phyloP scores from a whole-genome alignment of 2,888 invertebrate genomes.

The Trimorus sp. region DNA sequence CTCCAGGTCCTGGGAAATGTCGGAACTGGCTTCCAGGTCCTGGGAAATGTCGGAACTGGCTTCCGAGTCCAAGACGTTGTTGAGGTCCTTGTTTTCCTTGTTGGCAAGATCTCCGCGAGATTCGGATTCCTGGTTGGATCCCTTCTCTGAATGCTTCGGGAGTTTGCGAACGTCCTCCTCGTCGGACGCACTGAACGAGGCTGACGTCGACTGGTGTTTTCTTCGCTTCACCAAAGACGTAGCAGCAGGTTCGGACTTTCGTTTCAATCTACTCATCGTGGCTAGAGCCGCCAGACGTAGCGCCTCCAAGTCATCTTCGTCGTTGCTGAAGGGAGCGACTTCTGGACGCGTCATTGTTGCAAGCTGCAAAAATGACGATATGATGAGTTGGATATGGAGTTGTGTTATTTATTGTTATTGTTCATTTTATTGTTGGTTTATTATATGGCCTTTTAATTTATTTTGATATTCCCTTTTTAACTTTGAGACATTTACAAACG shows the following conservation, averaged over 20 bases:
- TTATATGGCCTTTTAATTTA: no score
- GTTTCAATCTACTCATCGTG: conserved; percentile 41
- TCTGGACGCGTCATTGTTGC: neutral
- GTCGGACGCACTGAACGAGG: neutral
- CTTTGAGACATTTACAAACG: no score
- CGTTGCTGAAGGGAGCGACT: conserved; percentile 15
- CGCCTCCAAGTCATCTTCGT: conserved; percentile 55
- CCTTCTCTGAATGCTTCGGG: neutral
- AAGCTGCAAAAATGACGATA: conserved; percentile 8
- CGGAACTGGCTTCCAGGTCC: no score
- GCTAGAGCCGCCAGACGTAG: conserved; percentile 52
- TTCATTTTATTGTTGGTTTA: no score
- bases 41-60: conserved; percentile 53
- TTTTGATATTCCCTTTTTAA: no score
- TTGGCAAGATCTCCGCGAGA: no score
- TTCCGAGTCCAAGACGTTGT: conserved; percentile 68
- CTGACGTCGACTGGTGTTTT: neutral
- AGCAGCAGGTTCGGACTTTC: neutral
- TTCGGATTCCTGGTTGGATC: conserved; percentile 24
- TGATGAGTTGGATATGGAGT: no score
- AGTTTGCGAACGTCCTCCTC: no score
- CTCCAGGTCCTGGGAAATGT: conserved; percentile 67
- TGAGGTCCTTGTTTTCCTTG: conserved; percentile 69
- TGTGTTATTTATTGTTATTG: no score
- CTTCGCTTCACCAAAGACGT: neutral